Conservation (phyloP, 2,797 vertebrate species). For the Eulemur mongoz region DNA sequence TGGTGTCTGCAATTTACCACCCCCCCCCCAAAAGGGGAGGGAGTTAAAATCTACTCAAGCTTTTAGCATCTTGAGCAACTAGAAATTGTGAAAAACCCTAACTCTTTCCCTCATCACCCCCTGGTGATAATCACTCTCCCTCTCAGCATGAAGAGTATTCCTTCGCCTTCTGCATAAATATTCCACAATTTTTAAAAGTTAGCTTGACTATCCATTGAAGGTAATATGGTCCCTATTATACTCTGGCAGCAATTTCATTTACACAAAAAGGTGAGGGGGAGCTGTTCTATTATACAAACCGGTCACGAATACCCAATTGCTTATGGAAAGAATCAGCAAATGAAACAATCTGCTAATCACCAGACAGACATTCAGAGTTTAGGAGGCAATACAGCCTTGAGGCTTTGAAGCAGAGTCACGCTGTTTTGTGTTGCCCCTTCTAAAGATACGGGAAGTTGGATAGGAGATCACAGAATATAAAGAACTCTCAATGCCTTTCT, state of each 20-base stretch:
- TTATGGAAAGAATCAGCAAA: neutral
- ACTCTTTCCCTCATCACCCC: neutral
- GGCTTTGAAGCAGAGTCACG: neutral
- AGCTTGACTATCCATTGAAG: neutral
- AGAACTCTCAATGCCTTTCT: neutral
- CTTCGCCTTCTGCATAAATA: neutral
- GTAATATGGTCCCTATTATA: neutral
- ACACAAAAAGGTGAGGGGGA: neutral
- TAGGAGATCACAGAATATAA: neutral
- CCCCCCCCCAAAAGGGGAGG: neutral
- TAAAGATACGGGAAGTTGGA: neutral
- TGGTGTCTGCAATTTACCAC: neutral
- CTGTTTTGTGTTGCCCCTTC: neutral
- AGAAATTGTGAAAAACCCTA: neutral
- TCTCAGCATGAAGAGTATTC: neutral
- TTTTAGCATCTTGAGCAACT: neutral
- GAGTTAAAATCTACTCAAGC: neutral
- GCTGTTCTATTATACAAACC: neutral
- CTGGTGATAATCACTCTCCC: neutral
- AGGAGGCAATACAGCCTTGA: neutral
- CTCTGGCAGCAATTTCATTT: neutral
- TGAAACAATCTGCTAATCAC: neutral
- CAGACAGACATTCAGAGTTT: neutral
- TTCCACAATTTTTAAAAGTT: conserved; percentile 22
- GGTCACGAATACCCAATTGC: neutral